Conservation (phyloP, 2,113 vertebrate genomes). For the Antigone vipio region DNA sequence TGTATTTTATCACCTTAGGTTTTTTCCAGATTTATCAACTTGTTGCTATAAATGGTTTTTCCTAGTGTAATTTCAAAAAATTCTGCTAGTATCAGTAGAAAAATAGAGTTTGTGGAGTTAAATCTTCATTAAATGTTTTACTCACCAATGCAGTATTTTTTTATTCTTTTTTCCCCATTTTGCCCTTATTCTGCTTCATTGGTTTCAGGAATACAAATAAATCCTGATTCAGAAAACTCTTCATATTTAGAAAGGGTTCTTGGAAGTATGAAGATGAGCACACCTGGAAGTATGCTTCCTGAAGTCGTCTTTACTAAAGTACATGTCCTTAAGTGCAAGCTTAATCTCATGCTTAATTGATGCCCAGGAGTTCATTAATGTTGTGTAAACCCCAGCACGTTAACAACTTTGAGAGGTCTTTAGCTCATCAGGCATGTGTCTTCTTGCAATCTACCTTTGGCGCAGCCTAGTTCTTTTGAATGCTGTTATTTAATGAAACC, state of each 20-base stretch:
- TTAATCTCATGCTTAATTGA: background rate
- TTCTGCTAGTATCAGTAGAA: background rate
- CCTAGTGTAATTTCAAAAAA: background rate
- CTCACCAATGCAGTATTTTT: background rate
- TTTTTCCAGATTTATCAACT: background rate
- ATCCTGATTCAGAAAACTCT: background rate
- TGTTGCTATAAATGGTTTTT: background rate
- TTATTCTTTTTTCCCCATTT: background rate
- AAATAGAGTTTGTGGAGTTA: background rate
- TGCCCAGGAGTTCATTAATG: background rate
- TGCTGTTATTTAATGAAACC: background rate
- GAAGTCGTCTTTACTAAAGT: background rate
- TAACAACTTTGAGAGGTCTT: background rate
- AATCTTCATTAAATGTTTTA: background rate
- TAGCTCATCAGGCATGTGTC: background rate
- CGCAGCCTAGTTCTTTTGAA: background rate
- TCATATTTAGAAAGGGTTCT: background rate
- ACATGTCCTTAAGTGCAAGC: background rate
- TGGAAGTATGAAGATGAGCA: background rate
- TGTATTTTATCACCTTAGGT: background rate
- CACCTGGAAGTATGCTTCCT: background rate
- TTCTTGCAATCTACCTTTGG: background rate
- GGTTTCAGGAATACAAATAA: background rate
- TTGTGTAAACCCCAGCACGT: background rate
- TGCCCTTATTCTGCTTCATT: background rate